Evolutionary conservation across 2,888 invertebrate species (phyloP), one percentile per base, ranked within the genome.

Genomic region (Globia sparganii): DNA sequence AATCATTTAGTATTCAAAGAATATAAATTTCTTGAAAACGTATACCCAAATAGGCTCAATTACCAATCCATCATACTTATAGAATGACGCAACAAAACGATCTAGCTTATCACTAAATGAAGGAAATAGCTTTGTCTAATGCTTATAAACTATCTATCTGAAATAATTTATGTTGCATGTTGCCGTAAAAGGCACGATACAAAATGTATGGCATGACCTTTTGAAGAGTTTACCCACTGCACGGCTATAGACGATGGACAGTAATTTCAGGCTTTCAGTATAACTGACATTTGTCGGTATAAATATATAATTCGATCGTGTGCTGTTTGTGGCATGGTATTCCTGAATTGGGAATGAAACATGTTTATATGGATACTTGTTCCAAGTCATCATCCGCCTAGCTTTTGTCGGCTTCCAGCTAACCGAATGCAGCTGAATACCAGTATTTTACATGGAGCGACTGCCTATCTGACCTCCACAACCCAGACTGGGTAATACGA

Each of bases 161-260:
- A 43, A 68, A 77, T 77, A 68, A 83, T 71, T 68, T 86, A 86
- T 53, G 73, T 77, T 83, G 86, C 77, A 72, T 76, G 77, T 49
- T 28, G n/a, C 73, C 53, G 68, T 75, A 59, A 61, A 85, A 61
- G 80, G 65, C n/a, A 80, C 31, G 49, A 85, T 81, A 85, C 40
- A 85, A 81, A 81, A 82, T 82, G 75, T 71, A 85, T 64, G 67
- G 37, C 25, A 59, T 69, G 72, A 82, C 86, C 86, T 85, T 85
- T 81, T 49, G 37, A 69, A n/a, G 53, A 80, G 67, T 74, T 18
- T 68, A 68, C 59, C 8, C 31, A 65, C 74, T 72, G 61, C 72
- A 61, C 25, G 31, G 31, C 34, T 46, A n/a, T 56, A 21, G n/a
- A n/a, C 49, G 43, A 61, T 71, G n/a, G 28, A 40, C 59, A n/a